These are phyloP conservation scores for Diorhabda elongata DNA, from an alignment of 1,140 invertebrate genomes.

Conservation along the genomic window DNA sequence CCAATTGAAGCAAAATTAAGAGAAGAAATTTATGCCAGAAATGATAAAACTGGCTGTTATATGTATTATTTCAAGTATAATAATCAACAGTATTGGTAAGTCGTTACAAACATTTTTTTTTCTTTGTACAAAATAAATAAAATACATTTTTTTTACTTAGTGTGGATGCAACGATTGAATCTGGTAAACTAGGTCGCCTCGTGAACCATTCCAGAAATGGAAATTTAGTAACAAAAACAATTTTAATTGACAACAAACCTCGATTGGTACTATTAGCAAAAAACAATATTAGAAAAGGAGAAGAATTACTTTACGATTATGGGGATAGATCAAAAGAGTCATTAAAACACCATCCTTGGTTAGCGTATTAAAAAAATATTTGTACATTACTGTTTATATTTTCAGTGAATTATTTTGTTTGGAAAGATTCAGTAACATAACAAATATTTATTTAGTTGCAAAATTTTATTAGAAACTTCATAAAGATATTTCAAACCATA, in stretches of 20 bases:
- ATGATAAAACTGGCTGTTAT: slow-evolving; percentile 90
- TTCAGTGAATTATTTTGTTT: too few relatives aligned
- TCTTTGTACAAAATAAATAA: not conserved
- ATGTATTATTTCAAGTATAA: slow-evolving; percentile 98
- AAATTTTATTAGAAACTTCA: too few relatives aligned
- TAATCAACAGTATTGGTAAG: slow-evolving; percentile 89
- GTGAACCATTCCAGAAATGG: slow-evolving; percentile 94
- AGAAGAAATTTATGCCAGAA: slow-evolving; percentile 80
- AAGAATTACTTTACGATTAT: slow-evolving; percentile 96
- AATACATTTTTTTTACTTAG: slow-evolving; percentile 42
- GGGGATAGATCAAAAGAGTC: slow-evolving; percentile 90
- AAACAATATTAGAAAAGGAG: slow-evolving; percentile 77
- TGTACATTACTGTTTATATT: too few relatives aligned
- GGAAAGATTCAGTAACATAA: too few relatives aligned
- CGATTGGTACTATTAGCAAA: slow-evolving; percentile 87
- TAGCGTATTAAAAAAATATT: slow-evolving; percentile 62
- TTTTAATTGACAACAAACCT: slow-evolving; percentile 72
- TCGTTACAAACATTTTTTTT: slow-evolving; percentile 16
- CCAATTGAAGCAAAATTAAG: slow-evolving; percentile 71
- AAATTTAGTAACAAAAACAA: slow-evolving; percentile 84
- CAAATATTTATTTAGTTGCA: too few relatives aligned
- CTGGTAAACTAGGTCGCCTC: slow-evolving; percentile 81
- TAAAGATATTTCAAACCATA: too few relatives aligned
- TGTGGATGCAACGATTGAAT: slow-evolving; percentile 94
- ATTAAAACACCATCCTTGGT: slow-evolving; percentile 90